Base-by-base conservation (phyloP, 2,113 vertebrate genomes). In the Alethe diademata region DNA sequence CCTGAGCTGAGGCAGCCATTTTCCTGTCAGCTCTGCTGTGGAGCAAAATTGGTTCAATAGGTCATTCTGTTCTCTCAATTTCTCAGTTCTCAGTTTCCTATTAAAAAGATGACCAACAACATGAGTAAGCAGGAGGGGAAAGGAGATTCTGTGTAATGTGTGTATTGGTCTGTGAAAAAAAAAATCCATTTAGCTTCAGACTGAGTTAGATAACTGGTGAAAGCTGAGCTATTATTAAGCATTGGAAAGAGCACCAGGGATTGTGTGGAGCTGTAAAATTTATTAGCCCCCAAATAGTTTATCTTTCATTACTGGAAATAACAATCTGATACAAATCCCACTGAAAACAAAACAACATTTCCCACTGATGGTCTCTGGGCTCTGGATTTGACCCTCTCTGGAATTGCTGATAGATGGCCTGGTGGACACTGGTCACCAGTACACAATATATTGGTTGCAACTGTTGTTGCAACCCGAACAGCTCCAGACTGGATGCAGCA, bases 21-120 rank as follows among this genome's bases (percentile, higher is more conserved):
- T 88, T 94, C 86, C 91, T 95, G 80, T 85, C 84, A 92, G 74
- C 86, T 90, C 35, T 80, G 62, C 71, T 3, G 16, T 61, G 72
- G 43, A 93, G 65, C 4, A 7, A 67, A 94, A 93, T 66, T 54
- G n/a, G 95, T 91, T 96, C 92, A 95, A 88, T 48, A 96, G 93
- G 92, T 90, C 93, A 80, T 67, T 78, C 64, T 75, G 35, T 85
- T 91, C 83, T 84, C 73, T 94, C 73, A 4, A 25, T 81, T 94
- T 81, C 57, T 62, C 66, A 75, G 66, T 67, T 84, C 58, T 91
- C 50, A 15, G 35, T 91, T 93, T 88, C 78, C 86, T 84, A 24
- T 93, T 94, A 61, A 78, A 88, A 82, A 67, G 57, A 81, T 69
- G 76, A n/a, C 61, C 36, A 71, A 80, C 42, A 73, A 58, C 0